Percentiles rank a stretch among this genome's conserved stretches.
phyloP scores from a whole-genome alignment of 2,113 vertebrate species.

The Natator depressus region DNA sequence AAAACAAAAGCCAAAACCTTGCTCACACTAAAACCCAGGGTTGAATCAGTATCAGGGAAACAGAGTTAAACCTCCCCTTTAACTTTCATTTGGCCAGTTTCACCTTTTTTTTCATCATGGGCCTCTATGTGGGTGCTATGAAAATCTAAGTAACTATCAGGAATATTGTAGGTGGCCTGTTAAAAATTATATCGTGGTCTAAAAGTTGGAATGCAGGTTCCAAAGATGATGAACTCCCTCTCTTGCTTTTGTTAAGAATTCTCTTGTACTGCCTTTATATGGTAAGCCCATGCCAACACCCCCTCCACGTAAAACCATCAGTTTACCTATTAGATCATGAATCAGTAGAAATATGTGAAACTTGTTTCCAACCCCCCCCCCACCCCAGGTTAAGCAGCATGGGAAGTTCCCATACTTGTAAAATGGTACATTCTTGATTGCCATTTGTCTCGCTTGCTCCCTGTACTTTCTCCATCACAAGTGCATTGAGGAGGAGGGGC shows the following conservation, averaged over 20 bases:
- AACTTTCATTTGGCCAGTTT: neutral
- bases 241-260: conserved; percentile 24
- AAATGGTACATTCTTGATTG: neutral
- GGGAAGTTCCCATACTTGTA: neutral
- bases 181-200: conserved; percentile 27
- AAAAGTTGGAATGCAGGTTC: neutral
- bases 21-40: neutral
- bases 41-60: neutral
- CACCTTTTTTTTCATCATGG: neutral
- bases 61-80: neutral
- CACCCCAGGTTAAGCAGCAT: neutral
- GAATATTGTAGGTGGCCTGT: neutral
- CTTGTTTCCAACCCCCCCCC: neutral
- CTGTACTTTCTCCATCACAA: neutral
- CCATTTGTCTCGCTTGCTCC: conserved; percentile 29
- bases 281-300: neutral
- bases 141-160: neutral
- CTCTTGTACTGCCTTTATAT: neutral
- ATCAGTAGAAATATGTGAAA: neutral
- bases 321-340: conserved; percentile 21
- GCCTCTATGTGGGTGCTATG: conserved; percentile 10
- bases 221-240: conserved; percentile 26
- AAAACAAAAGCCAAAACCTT: neutral
- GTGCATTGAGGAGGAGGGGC: neutral
- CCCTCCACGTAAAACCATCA: conserved; percentile 24